Base-by-base conservation (phyloP, 2,113 vertebrate genomes). In the Coptodon bakossiorum region DNA sequence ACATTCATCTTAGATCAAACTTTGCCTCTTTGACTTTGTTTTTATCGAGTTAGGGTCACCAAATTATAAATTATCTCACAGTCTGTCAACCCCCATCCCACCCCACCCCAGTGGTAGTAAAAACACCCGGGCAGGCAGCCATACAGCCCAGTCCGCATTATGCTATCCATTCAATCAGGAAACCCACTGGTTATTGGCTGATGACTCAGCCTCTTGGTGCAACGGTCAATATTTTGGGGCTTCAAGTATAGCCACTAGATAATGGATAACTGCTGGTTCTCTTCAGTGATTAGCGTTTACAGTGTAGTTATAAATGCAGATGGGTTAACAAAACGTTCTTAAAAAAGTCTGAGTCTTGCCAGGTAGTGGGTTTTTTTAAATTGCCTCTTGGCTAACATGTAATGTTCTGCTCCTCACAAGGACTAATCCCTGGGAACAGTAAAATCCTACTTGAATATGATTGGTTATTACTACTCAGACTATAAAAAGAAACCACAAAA, bases 291-390 rank as follows among this genome's bases (percentile, higher is more conserved):
- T 52, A 34, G 45, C 2, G 1, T 78, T n/a, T 31, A 31, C 71
- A 76, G 71, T 52, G 6, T 34, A n/a, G 17, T 19, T 52, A 78
- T 78, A 52, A 5, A 50, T 52, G 24, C 1, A 78, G 45, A 13
- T 31, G 43, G 14, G 14, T 76, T 48, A 48, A 73, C 38, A 48
- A 48, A 48, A 50, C 6, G 6, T 76, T 29, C 22, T 27, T 73
- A 48, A 76, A 73, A 22, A 73, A 73, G 38, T 24, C 38, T 45
- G 43, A 76, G 9, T 48, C 6, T 50, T 50, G 71, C 71, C 43
- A 12, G 71, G 6, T 52, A 78, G 45, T 19, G 2, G 9, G 1
- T 0, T 1, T 29, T 29, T 52, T 45, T 4, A n/a, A 50, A 78
- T 31, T 78, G 45, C 10, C 9, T 52, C 19, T 78, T 52, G 73